Conservation (phyloP, 2,797 vertebrate genomes). For the Pseudocheirus occidentalis region DNA sequence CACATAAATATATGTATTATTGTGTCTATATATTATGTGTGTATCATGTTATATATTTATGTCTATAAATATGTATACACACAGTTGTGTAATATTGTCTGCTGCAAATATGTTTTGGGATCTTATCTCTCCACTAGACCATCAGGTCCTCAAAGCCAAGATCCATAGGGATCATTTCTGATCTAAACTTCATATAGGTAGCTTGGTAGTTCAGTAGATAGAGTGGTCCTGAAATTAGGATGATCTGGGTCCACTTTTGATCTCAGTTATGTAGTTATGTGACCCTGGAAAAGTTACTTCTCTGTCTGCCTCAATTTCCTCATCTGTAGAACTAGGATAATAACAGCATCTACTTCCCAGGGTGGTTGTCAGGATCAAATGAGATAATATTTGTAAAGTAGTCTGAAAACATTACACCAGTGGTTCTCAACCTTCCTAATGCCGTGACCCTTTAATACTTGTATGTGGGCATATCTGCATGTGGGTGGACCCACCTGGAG, state of each 20-base stretch:
- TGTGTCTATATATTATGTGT: background rate
- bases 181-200: background rate
- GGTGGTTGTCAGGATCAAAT: background rate
- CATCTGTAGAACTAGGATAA: background rate
- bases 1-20: background rate
- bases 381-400: background rate
- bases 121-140: background rate
- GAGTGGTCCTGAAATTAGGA: background rate
- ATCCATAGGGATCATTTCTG: background rate
- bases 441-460: too few species aligned
- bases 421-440: too few species aligned
- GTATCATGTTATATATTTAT: too few species aligned
- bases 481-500: too few species aligned
- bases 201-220: background rate
- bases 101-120: background rate
- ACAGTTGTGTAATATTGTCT: background rate
- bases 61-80: background rate
- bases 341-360: background rate
- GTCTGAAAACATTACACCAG: too few species aligned
- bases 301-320: background rate
- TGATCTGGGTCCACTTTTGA: background rate
- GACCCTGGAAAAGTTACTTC: background rate
- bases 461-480: too few species aligned
- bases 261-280: background rate
- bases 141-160: background rate